Percentiles rank a stretch among this genome's conserved stretches.
Evolutionary conservation across 2,888 invertebrate genomes (phyloP).

Genomic region (Achlya flavicornis): DNA sequence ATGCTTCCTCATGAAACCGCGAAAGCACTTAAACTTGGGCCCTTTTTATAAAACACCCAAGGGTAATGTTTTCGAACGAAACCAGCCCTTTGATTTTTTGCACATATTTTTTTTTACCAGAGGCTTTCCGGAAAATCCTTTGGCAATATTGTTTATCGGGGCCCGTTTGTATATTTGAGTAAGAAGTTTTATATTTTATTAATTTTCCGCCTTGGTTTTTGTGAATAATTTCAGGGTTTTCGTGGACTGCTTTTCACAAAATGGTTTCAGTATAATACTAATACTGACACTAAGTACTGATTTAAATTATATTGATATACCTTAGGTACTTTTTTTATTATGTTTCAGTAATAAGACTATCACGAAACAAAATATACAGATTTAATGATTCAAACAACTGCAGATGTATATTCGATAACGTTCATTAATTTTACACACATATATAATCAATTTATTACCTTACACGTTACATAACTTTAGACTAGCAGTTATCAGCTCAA

Average conservation of each 20-base stretch:
- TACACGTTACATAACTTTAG: too few relatives aligned
- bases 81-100: conserved; percentile 57
- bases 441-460: too few relatives aligned
- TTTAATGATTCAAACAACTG: too few relatives aligned
- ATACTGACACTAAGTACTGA: too few relatives aligned
- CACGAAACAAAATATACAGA: too few relatives aligned
- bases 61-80: conserved; percentile 49
- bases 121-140: conserved; percentile 27
- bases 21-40: conserved; percentile 7
- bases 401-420: too few relatives aligned
- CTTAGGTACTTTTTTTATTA: too few relatives aligned
- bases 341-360: too few relatives aligned
- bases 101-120: conserved; percentile 40
- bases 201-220: background rate
- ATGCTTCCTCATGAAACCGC: background rate
- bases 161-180: conserved; percentile 11
- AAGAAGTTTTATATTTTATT: conserved; percentile 10
- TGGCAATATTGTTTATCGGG: conserved; percentile 39
- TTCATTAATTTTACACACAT: too few relatives aligned
- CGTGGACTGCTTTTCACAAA: background rate
- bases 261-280: too few relatives aligned
- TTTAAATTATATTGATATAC: too few relatives aligned
- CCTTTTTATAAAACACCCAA: conserved; percentile 19
- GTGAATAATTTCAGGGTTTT: background rate
- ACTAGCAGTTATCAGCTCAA: too few relatives aligned